Percentiles rank a stretch among this genome's conserved stretches.
phyloP scores from a whole-genome alignment of 2,797 vertebrate genomes.

The Oophaga sylvatica region DNA sequence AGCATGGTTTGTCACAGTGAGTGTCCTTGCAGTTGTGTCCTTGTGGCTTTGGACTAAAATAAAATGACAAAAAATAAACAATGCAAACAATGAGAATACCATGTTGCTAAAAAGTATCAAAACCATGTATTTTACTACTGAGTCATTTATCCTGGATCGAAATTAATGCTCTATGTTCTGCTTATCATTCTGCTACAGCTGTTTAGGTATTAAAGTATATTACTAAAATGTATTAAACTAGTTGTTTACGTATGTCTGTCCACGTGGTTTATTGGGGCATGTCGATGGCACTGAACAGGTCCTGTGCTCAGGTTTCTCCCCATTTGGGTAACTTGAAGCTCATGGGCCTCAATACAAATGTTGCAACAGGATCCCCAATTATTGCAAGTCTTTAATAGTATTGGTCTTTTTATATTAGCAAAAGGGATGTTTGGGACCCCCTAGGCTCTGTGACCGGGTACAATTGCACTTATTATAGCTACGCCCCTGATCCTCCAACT shows the following conservation, averaged over 20 bases:
- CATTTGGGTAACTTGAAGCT: background rate
- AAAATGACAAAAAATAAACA: background rate
- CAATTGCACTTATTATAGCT: too few species aligned
- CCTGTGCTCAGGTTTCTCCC: too few species aligned
- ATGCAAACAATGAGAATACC: background rate
- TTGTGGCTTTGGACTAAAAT: slow-evolving; percentile 32
- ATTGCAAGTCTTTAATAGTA: too few species aligned
- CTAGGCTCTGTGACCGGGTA: too few species aligned
- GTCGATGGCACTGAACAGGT: background rate
- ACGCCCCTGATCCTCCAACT: too few species aligned
- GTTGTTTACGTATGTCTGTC: background rate
- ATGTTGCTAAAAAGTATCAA: background rate
- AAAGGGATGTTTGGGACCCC: too few species aligned
- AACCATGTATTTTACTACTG: background rate
- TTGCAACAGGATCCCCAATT: too few species aligned
- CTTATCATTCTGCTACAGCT: background rate
- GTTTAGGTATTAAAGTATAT: background rate
- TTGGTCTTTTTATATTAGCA: too few species aligned
- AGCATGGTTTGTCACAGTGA: slow-evolving; percentile 43
- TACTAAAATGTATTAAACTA: background rate
- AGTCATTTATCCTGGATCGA: background rate
- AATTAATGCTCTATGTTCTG: background rate
- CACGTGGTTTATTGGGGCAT: background rate
- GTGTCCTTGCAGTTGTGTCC: slow-evolving; percentile 52
- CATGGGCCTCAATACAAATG: too few species aligned